Evolutionary conservation across 1,140 invertebrate species (phyloP).

Genomic region (Bombus balteatus): DNA sequence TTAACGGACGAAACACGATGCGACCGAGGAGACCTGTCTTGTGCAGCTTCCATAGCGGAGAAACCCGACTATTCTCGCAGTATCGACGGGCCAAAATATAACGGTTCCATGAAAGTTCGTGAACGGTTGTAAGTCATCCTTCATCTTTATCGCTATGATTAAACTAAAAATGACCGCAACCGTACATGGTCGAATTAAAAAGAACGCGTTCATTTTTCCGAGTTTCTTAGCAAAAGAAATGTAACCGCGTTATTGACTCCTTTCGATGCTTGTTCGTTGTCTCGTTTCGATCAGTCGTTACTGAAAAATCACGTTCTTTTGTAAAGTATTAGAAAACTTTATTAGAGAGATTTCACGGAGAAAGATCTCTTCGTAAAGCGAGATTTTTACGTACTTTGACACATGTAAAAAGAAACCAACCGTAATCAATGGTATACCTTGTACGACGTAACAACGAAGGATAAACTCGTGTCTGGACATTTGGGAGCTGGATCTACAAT

Average conservation of each 20-base stretch:
- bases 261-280: background rate
- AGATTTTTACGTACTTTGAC: constrained; percentile 14
- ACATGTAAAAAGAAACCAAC: background rate
- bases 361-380: background rate
- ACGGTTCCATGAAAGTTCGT: constrained; percentile 22
- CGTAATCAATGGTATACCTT: background rate
- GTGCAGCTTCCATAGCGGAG: background rate
- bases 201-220: background rate
- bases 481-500: constrained; percentile 60
- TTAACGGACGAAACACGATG: constrained; percentile 25
- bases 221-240: background rate
- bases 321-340: background rate
- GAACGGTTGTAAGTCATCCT: constrained; percentile 21
- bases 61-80: constrained; percentile 24
- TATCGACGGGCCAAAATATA: constrained; percentile 22
- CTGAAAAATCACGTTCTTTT: background rate
- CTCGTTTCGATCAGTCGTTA: background rate
- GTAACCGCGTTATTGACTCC: background rate
- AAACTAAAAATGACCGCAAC: constrained; percentile 13
- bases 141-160: constrained; percentile 7
- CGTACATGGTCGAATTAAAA: background rate
- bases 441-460: constrained; percentile 50
- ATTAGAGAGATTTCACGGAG: background rate
- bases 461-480: constrained; percentile 65
- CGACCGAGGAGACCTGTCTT: background rate